Conservation (phyloP, 2,888 invertebrate species). For the Gisinianus flammeolus region DNA sequence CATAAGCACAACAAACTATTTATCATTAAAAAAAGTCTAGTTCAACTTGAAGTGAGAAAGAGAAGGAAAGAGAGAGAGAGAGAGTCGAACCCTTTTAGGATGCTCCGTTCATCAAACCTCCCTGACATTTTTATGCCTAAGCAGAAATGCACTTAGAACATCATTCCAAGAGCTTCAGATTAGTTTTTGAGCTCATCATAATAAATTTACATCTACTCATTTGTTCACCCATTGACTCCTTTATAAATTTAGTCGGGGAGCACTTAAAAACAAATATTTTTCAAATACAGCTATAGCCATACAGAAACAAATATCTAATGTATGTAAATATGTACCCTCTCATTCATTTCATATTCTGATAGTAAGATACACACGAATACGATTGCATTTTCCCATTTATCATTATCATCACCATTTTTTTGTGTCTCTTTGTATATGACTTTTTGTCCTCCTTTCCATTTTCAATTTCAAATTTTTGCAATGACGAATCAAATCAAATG, state of each 20-base stretch:
- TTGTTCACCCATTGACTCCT: slow-evolving; percentile 16
- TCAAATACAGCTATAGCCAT: not conserved
- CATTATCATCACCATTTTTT: not conserved
- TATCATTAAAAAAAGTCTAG: slow-evolving; percentile 20
- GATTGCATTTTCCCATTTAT: not conserved
- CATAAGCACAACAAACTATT: slow-evolving; percentile 32
- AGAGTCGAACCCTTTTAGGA: slow-evolving; percentile 30
- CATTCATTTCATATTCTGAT: not conserved
- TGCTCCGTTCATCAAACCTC: slow-evolving; percentile 30
- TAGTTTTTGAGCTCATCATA: slow-evolving; percentile 32
- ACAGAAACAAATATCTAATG: not conserved
- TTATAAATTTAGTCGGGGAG: slow-evolving; percentile 10
- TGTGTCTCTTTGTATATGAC: not conserved
- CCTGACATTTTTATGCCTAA: slow-evolving; percentile 33
- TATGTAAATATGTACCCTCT: not conserved
- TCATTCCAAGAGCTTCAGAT: slow-evolving; percentile 23
- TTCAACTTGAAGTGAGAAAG: not conserved
- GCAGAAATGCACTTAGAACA: slow-evolving; percentile 32
- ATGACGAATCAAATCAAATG: not conserved
- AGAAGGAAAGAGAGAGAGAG: slow-evolving; percentile 3
- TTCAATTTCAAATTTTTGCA: not conserved
- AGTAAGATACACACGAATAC: not conserved
- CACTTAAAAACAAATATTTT: not conserved
- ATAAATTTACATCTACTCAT: slow-evolving; percentile 28
- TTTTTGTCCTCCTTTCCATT: not conserved